These are phyloP conservation scores for Ornithoptera alexandrae DNA, from an alignment of 2,888 invertebrate species.

Conservation along the genomic window DNA sequence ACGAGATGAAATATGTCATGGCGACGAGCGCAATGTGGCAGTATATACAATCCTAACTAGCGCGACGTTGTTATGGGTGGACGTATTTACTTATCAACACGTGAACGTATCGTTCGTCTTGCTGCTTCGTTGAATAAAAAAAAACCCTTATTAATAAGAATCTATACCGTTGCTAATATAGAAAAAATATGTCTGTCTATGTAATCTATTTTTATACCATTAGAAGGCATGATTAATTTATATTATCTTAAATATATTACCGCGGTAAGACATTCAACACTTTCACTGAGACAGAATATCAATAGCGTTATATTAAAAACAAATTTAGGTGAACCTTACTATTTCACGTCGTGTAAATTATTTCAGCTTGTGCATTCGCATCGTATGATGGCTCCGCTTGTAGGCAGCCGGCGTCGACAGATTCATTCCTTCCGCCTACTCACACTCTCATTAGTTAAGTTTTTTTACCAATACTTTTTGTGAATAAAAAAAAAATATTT, in stretches of 20 bases:
- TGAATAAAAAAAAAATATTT: conserved; percentile 5
- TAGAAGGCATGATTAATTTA: no score
- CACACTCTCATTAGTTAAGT: conserved; percentile 22
- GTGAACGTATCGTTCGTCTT: no score
- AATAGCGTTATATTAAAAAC: neutral
- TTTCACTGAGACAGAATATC: neutral
- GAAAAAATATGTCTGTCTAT: no score
- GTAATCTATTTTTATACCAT: no score
- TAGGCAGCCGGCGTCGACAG: conserved; percentile 19
- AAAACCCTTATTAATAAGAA: no score
- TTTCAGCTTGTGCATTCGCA: conserved; percentile 9
- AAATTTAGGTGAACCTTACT: neutral
- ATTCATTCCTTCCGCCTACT: conserved; percentile 27
- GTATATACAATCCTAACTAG: no score
- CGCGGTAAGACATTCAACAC: neutral
- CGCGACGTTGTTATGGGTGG: no score
- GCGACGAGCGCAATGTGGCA: no score
- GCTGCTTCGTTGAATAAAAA: no score
- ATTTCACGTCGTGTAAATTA: neutral
- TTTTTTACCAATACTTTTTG: conserved; percentile 8
- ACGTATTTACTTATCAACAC: no score
- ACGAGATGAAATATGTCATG: no score
- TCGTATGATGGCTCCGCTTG: conserved; percentile 9
- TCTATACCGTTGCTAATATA: no score
- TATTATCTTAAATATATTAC: neutral